These are phyloP conservation scores for Rotaria magnacalcarata DNA, from an alignment of 2,888 invertebrate species.

Conservation along the genomic window DNA sequence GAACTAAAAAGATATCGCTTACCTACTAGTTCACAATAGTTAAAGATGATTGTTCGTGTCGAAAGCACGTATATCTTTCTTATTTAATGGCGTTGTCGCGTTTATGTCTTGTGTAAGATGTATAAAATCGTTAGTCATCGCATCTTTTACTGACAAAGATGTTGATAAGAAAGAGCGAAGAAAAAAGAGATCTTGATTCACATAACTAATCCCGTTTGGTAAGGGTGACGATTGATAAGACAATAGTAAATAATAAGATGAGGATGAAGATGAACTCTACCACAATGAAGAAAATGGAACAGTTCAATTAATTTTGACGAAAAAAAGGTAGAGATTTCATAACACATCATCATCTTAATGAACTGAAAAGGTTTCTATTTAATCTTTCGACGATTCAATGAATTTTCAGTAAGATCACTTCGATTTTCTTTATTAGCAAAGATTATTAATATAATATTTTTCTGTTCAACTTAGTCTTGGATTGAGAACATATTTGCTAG, in stretches of 20 bases:
- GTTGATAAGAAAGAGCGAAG: neutral
- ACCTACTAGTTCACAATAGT: neutral
- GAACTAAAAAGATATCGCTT: neutral
- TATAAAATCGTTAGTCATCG: neutral
- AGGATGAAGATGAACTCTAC: neutral
- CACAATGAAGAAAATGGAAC: neutral
- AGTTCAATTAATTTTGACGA: neutral
- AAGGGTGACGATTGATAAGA: conserved; percentile 21
- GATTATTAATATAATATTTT: too few species aligned
- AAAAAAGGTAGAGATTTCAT: neutral
- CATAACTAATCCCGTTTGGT: conserved; percentile 29
- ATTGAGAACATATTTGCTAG: too few species aligned
- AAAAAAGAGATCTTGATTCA: neutral
- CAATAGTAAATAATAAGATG: neutral
- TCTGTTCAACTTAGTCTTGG: neutral
- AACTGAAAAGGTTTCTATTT: neutral
- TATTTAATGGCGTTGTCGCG: conserved; percentile 10
- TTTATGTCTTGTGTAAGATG: conserved; percentile 20
- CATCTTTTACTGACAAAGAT: neutral
- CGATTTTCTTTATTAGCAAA: too few species aligned
- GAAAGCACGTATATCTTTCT: neutral
- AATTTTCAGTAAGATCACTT: too few species aligned
- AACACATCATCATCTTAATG: neutral
- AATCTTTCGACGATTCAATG: too few species aligned
- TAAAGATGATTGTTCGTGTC: conserved; percentile 20